Evolutionary conservation across 1,140 invertebrate genomes (phyloP).

Genomic region (Tachypleus tridentatus): DNA sequence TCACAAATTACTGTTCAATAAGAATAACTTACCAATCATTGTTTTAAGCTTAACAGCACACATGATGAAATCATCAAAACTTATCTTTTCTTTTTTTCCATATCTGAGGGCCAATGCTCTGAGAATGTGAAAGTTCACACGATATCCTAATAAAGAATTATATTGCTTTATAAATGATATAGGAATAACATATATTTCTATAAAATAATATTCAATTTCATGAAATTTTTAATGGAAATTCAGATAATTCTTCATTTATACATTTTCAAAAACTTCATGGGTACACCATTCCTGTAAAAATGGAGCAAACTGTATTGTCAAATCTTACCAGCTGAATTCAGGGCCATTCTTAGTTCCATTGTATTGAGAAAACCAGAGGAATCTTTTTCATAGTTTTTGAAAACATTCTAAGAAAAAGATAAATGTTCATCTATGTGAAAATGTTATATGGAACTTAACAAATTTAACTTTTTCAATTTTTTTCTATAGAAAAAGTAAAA

Average conservation of each 20-base stretch:
- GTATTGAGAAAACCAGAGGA: conserved; percentile 64
- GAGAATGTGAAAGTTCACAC: conserved; percentile 76
- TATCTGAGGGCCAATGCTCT: conserved; percentile 82
- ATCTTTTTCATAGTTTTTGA: conserved; percentile 73
- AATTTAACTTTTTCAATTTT: neutral
- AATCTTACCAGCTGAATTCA: conserved; percentile 55
- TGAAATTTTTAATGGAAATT: too few species aligned
- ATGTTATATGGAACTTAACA: neutral
- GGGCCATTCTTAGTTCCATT: conserved; percentile 69
- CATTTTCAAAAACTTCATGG: too few species aligned
- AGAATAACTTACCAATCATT: conserved; percentile 61
- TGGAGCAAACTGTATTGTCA: neutral
- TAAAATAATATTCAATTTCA: too few species aligned
- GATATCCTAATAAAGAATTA: conserved; percentile 24
- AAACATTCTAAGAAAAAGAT: conserved; percentile 41
- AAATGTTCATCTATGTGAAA: neutral
- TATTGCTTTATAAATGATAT: too few species aligned
- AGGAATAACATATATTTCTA: too few species aligned
- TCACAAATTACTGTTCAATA: neutral
- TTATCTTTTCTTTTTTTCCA: conserved; percentile 66
- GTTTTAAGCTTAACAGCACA: conserved; percentile 84
- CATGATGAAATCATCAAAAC: conserved; percentile 91
- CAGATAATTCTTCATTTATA: too few species aligned
- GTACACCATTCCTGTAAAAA: too few species aligned
- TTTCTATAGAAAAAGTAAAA: too few species aligned